These are phyloP conservation scores for Gymnogyps californianus DNA, from an alignment of 2,113 vertebrate genomes.

Conservation along the genomic window DNA sequence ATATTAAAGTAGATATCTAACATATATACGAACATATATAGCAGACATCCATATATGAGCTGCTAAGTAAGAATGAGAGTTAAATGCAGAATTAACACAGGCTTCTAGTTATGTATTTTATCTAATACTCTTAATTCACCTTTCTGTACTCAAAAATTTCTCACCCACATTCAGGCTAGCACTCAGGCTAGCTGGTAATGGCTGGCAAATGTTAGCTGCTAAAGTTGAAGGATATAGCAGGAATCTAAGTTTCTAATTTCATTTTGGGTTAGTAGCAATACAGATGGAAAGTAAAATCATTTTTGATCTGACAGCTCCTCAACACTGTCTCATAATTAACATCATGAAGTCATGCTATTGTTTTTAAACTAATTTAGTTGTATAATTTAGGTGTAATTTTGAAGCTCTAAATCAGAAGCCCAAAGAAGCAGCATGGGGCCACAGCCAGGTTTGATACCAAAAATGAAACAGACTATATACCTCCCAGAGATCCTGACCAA, in stretches of 20 bases:
- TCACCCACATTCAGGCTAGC: not conserved
- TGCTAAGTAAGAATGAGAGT: not conserved
- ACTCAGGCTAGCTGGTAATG: not conserved
- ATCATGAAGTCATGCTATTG: not conserved
- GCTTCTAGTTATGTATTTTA: not conserved
- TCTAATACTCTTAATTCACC: not conserved
- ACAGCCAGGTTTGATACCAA: not conserved
- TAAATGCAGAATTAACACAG: not conserved
- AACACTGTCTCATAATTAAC: not conserved
- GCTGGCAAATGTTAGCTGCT: not conserved
- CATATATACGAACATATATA: not conserved
- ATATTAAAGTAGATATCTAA: not conserved
- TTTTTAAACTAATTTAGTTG: not conserved
- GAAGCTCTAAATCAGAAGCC: not conserved
- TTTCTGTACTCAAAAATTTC: not conserved
- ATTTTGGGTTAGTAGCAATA: not conserved
- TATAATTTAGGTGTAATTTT: not conserved
- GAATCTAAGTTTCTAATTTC: not conserved
- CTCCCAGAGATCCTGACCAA: not conserved
- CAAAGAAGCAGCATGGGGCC: not conserved
- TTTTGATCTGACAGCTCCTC: not conserved
- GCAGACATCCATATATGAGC: not conserved
- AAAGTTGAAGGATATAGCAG: not conserved
- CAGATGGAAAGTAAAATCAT: not conserved
- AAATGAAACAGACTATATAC: not conserved